These are phyloP conservation scores for Apis laboriosa DNA, from an alignment of 1,140 invertebrate species.

Conservation along the genomic window DNA sequence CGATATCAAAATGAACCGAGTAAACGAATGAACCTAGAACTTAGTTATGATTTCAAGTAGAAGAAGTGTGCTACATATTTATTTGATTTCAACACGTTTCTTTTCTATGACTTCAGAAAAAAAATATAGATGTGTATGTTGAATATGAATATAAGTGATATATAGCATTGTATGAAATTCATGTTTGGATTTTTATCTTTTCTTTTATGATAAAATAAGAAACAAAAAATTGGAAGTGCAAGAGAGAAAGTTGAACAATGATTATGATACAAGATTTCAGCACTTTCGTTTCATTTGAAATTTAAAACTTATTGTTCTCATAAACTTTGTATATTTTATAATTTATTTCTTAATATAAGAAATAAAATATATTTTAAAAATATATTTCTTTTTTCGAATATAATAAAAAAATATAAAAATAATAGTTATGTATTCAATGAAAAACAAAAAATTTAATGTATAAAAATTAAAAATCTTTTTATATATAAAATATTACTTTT, in stretches of 20 bases:
- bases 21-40: conserved; percentile 11
- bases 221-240: background rate
- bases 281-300: conserved; percentile 23
- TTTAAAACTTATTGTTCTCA: background rate
- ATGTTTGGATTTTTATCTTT: background rate
- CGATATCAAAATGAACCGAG: conserved; percentile 31
- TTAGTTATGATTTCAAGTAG: conserved; percentile 34
- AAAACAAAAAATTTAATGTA: background rate
- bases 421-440: background rate
- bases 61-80: conserved; percentile 23
- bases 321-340: background rate
- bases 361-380: background rate
- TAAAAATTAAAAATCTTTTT: background rate
- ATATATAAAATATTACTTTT: background rate
- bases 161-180: background rate
- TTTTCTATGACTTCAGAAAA: conserved; percentile 35
- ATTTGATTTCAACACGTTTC: conserved; percentile 38
- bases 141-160: background rate
- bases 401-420: background rate
- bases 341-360: background rate
- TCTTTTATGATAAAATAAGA: background rate
- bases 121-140: background rate
- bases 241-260: conserved; percentile 42
- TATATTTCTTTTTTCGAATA: background rate
- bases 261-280: conserved; percentile 14